phyloP scores from a whole-genome alignment of 2,797 vertebrate species.

The Halcyon leucocephala region DNA sequence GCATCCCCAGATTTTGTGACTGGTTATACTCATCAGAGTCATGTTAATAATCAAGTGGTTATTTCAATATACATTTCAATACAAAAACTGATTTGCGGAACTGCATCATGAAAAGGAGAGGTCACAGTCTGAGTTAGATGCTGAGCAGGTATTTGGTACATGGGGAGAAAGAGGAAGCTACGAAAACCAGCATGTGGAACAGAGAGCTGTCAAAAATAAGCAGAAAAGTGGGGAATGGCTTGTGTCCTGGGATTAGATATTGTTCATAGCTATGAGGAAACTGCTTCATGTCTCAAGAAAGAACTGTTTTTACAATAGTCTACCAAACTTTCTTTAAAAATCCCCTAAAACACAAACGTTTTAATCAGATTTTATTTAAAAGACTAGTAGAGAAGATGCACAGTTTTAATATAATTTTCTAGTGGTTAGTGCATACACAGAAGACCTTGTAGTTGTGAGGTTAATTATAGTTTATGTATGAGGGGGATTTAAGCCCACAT shows the following conservation, averaged over 20 bases:
- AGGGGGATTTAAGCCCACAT: background rate
- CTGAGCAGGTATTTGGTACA: background rate
- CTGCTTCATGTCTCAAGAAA: background rate
- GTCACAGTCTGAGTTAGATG: background rate
- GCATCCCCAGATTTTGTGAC: background rate
- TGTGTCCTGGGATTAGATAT: fast-evolving
- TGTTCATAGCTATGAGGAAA: background rate
- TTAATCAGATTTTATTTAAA: background rate
- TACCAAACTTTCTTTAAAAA: background rate
- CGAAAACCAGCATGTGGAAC: background rate
- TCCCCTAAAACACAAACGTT: background rate
- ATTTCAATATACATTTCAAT: background rate
- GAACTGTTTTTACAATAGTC: background rate
- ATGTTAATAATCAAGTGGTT: background rate
- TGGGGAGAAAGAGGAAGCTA: background rate
- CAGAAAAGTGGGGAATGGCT: background rate
- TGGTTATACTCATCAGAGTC: background rate
- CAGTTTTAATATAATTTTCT: background rate
- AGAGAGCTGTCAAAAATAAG: background rate
- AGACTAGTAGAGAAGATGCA: background rate
- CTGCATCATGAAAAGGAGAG: background rate
- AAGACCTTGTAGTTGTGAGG: background rate
- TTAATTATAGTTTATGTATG: background rate
- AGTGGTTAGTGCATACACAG: background rate
- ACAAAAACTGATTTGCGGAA: background rate